phyloP scores from a whole-genome alignment of 2,113 vertebrate species.

The Callionymus lyra region DNA sequence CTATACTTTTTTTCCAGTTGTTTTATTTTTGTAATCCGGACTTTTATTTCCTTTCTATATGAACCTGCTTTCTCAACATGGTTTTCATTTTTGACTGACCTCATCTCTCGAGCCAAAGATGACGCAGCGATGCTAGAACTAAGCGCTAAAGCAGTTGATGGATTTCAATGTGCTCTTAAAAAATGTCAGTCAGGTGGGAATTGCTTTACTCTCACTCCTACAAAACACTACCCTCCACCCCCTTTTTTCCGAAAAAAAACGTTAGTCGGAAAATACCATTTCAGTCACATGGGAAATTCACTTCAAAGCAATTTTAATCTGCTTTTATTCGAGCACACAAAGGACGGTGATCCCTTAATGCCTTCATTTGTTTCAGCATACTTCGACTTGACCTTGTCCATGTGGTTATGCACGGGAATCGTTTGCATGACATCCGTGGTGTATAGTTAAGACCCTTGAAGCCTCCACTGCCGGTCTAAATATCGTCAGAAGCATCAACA shows the following conservation, averaged over 20 bases:
- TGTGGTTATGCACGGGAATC: conserved; percentile 9
- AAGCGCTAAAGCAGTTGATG: too few species aligned
- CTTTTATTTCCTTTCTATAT: conserved; percentile 3
- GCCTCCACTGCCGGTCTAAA: too few species aligned
- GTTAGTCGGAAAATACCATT: neutral
- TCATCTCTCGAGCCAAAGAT: conserved; percentile 16
- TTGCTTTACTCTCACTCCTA: too few species aligned
- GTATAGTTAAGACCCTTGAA: too few species aligned
- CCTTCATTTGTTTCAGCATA: neutral
- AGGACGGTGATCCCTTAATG: conserved; percentile 1
- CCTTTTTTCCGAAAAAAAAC: neutral
- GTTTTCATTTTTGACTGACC: conserved; percentile 26
- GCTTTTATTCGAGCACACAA: conserved; percentile 5
- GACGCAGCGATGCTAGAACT: conserved; percentile 5
- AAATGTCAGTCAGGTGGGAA: conserved; percentile 17
- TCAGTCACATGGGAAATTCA: conserved; percentile 2
- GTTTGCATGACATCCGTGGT: conserved; percentile 1
- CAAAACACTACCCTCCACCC: neutral
- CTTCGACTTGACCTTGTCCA: conserved; percentile 26
- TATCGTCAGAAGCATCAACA: too few species aligned
- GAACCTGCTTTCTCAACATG: conserved; percentile 11
- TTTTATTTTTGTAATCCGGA: too few species aligned
- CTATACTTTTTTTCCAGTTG: too few species aligned
- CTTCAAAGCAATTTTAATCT: conserved; percentile 5
- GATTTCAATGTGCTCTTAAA: conserved; percentile 13